phyloP scores from a whole-genome alignment of 1,140 invertebrate species.

The Plodia interpunctella region DNA sequence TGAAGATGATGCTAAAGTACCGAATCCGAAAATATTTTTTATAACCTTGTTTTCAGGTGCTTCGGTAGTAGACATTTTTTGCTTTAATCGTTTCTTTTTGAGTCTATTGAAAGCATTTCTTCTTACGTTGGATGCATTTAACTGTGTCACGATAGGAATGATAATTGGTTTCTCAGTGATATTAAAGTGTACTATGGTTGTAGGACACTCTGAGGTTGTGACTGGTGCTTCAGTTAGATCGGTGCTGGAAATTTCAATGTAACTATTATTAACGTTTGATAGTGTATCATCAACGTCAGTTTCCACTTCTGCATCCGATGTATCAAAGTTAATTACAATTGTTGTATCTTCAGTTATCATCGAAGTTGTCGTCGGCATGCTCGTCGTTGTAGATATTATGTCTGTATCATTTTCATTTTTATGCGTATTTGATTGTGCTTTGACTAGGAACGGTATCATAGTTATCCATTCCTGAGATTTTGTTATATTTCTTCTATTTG shows the following conservation, averaged over 20 bases:
- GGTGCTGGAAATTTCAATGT: slow-evolving; percentile 12
- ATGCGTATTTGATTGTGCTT: slow-evolving; percentile 9
- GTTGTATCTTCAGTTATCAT: slow-evolving; percentile 19
- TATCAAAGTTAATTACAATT: slow-evolving; percentile 11
- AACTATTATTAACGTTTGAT: slow-evolving; percentile 13
- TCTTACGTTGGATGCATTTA: slow-evolving; percentile 35
- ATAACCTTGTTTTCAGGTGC: slow-evolving; percentile 33
- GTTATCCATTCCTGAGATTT: slow-evolving; percentile 55
- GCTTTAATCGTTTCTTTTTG: slow-evolving; percentile 49
- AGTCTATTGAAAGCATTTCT: slow-evolving; percentile 47
- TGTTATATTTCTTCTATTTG: slow-evolving; percentile 46
- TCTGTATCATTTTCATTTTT: slow-evolving; percentile 20
- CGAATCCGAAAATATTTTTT: slow-evolving; percentile 42
- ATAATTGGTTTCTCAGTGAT: slow-evolving; percentile 34
- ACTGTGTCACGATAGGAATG: slow-evolving; percentile 20
- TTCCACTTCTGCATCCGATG: not conserved
- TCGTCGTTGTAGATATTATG: slow-evolving; percentile 26
- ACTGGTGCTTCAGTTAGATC: slow-evolving; percentile 18
- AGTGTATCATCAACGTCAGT: slow-evolving; percentile 9
- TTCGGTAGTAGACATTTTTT: slow-evolving; percentile 42
- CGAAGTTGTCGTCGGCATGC: slow-evolving; percentile 15
- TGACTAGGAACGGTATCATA: slow-evolving; percentile 33
- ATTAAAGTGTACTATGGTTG: slow-evolving; percentile 16
- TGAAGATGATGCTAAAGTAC: slow-evolving; percentile 47
- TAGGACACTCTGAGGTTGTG: slow-evolving; percentile 17